Conservation (phyloP, 2,888 invertebrate genomes). For the Masnerella sp. region DNA sequence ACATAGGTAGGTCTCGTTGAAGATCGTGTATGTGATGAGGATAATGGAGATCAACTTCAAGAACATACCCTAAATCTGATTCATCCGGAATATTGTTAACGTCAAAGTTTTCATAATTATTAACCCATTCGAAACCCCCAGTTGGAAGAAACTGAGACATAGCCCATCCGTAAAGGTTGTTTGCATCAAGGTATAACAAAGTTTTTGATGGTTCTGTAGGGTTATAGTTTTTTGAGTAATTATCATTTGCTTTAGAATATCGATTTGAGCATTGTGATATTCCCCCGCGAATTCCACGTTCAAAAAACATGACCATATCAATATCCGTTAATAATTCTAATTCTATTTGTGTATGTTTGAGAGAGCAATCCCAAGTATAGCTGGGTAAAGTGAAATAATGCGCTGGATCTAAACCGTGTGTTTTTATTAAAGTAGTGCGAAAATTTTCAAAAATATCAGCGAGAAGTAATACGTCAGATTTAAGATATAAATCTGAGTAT, state of each 20-base stretch:
- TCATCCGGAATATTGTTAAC: neutral
- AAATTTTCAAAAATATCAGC: conserved; percentile 58
- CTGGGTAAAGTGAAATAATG: conserved; percentile 55
- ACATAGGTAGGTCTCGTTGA: conserved; percentile 8
- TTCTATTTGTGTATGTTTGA: conserved; percentile 46
- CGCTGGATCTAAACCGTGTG: conserved; percentile 1
- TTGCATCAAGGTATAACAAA: conserved; percentile 69
- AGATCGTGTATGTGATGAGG: neutral
- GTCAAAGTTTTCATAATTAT: conserved; percentile 11
- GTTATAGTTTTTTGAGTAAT: conserved; percentile 41
- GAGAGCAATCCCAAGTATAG: conserved; percentile 47
- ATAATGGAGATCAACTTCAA: conserved; percentile 1
- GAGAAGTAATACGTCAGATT: conserved; percentile 64
- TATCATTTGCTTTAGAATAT: conserved; percentile 62
- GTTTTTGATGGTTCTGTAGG: conserved; percentile 56
- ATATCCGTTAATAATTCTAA: conserved; percentile 58
- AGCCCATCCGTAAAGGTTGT: conserved; percentile 72
- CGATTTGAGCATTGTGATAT: conserved; percentile 60
- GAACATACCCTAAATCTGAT: neutral
- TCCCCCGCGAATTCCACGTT: conserved; percentile 64
- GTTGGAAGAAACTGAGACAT: conserved; percentile 68
- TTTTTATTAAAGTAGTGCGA: conserved; percentile 16
- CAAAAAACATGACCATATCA: conserved; percentile 63
- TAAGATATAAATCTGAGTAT: conserved; percentile 43
- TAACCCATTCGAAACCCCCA: conserved; percentile 67